These are phyloP conservation scores for Euphydryas editha DNA, from an alignment of 2,888 invertebrate genomes.

Conservation along the genomic window DNA sequence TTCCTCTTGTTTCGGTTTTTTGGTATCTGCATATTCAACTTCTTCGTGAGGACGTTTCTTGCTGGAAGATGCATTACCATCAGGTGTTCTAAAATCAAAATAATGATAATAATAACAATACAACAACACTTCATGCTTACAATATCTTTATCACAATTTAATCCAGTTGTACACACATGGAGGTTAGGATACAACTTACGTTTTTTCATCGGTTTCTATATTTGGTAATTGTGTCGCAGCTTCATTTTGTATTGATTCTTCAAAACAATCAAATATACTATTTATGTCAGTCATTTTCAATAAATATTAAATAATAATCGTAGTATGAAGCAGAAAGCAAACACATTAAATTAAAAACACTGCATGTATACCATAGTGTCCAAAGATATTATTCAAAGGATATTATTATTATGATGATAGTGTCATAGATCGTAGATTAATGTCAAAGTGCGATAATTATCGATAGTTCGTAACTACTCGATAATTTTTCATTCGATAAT, in stretches of 20 bases:
- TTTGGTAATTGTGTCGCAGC: slow-evolving; percentile 60
- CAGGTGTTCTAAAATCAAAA: slow-evolving; percentile 32
- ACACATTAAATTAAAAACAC: background rate
- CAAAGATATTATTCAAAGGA: no score
- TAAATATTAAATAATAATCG: background rate
- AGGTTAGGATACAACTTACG: slow-evolving; percentile 59
- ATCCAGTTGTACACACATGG: background rate
- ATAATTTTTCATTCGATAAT: no score
- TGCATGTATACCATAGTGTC: background rate
- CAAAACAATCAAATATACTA: slow-evolving; percentile 75
- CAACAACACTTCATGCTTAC: background rate
- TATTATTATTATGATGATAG: no score
- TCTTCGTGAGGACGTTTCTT: slow-evolving; percentile 69
- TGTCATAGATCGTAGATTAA: no score
- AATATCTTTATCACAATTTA: background rate
- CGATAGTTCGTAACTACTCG: no score
- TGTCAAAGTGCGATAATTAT: no score
- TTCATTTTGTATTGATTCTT: slow-evolving; percentile 58
- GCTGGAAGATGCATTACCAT: slow-evolving; percentile 45
- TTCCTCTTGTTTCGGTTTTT: slow-evolving; percentile 62
- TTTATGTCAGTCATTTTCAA: slow-evolving; percentile 63
- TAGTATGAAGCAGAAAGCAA: slow-evolving; percentile 8
- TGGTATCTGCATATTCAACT: slow-evolving; percentile 66
- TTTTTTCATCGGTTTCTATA: slow-evolving; percentile 49
- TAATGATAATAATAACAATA: no score